A percentile compares a stretch with the other conserved stretches of the same genome.
phyloP scores from a whole-genome alignment of 92 coral and sea anemone species.

The Palythoa grandis region DNA sequence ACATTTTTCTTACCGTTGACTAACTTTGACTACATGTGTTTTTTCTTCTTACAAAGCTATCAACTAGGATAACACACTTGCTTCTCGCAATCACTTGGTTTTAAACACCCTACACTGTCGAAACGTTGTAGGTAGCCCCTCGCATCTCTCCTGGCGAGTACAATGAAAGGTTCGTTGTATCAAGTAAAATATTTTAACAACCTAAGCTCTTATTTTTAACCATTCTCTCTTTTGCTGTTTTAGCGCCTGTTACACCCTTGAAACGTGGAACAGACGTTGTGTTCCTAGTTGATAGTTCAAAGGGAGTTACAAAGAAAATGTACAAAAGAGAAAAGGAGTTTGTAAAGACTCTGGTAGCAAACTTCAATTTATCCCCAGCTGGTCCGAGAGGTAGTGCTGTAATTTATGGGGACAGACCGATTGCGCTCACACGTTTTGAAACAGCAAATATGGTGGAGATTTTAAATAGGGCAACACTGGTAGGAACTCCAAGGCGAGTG shows the following conservation, averaged over 20 bases:
- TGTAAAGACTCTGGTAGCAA: constrained; percentile 58
- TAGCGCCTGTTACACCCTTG: constrained; percentile 64
- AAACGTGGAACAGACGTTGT: constrained; percentile 66
- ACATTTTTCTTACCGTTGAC: too few relatives aligned
- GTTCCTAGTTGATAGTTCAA: constrained; percentile 68
- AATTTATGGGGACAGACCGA: constrained; percentile 50
- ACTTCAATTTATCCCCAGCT: constrained; percentile 54
- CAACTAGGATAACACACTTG: too few relatives aligned
- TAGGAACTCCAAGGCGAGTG: constrained; percentile 62
- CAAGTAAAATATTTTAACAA: too few relatives aligned
- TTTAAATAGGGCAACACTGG: constrained; percentile 56
- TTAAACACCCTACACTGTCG: too few relatives aligned
- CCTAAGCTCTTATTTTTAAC: too few relatives aligned
- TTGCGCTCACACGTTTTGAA: constrained; percentile 38
- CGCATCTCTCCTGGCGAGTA: too few relatives aligned
- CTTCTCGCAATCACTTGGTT: too few relatives aligned
- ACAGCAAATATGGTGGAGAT: constrained; percentile 33
- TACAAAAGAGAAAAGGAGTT: constrained; percentile 62
- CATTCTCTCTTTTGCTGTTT: background rate
- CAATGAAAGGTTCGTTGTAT: too few relatives aligned
- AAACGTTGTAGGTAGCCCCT: too few relatives aligned
- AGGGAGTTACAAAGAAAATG: constrained; percentile 35
- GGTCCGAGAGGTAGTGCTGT: constrained; percentile 60
- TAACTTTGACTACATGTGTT: too few relatives aligned
- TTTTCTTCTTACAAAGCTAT: too few relatives aligned